Base-by-base conservation (phyloP, 2,888 invertebrate genomes). In the Gisinianus flammeolus region DNA sequence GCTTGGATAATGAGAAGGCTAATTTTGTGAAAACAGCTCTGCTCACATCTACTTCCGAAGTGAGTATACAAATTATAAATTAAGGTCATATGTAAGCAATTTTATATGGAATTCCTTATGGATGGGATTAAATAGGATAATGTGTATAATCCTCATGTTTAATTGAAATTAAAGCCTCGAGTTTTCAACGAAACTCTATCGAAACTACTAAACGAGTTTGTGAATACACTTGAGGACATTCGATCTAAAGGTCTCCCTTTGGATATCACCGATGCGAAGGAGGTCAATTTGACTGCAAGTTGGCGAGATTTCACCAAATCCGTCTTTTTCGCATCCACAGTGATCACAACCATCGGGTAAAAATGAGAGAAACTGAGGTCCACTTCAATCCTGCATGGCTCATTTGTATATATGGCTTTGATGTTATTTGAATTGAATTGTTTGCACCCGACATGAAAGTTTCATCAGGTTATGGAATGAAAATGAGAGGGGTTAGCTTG, bases 261-360 rank as follows among this genome's bases (percentile, higher is more conserved):
- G 31, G 28, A 70, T 31, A 31, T 66, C 0, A 62, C 35, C 16
- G 76, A 76, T 35, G 22, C 1, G 10, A 22, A 26, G n/a, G 19
- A 35, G 3, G 30, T 70, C 2, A 26, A n/a, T 4, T 31, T 62
- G 22, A 28, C 77, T 12, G 56, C 71, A 16, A 72, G 64, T 52
- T 77, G 77, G 77, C 22, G 66, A 64, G 77, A 77, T 28, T 77
- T 77, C 28, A 54, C 64, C 58, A 77, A 94, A 87, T 93, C 94
- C 4, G 92, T 95, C 62, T 95, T 95, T 88, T 95, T 95, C 87
- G 93, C 95, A 19, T 94, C 95, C 33, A 95, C 95, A 73, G 94
- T 96, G 85, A 91, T 95, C 86, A 95, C 95, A 77, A 96, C 95
- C 76, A 95, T 96, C 88, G 95, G 95, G 94, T 89, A 87, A 87